Base-by-base conservation (phyloP, 92 coral and sea anemone species). In the Siderastrea radians region DNA sequence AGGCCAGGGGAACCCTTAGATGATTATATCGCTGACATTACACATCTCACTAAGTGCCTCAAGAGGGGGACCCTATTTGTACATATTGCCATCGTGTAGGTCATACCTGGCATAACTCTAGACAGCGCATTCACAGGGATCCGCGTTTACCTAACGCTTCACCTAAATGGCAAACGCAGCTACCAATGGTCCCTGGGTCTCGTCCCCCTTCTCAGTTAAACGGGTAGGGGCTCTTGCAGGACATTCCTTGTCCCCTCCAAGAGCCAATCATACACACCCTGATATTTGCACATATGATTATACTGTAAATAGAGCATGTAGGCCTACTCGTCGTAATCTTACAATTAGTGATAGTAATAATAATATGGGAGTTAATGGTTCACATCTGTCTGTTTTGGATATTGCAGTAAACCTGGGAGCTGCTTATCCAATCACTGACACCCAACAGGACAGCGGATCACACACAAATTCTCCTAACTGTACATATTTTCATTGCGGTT, bases 161-260 rank as follows among this genome's bases (percentile, higher is more conserved):
- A n/a, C n/a, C n/a, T n/a, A n/a, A n/a, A n/a, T n/a, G n/a, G n/a
- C n/a, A n/a, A n/a, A n/a, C n/a, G n/a, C n/a, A n/a, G n/a, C n/a
- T n/a, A n/a, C n/a, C n/a, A n/a, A n/a, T n/a, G n/a, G n/a, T n/a
- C n/a, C n/a, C n/a, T n/a, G n/a, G n/a, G n/a, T n/a, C n/a, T n/a
- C n/a, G n/a, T n/a, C n/a, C n/a, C n/a, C n/a, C n/a, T 6, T 11
- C 79, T 3, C 61, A 74, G 61, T 74, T 74, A 74, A 74, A 74
- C 79, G 64, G 64, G 79, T 74, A 74, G n/a, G 62, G 79, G 79
- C 79, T 74, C 79, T 74, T 74, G 79, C 48, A n/a, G 9, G 62
- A 74, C 17, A 2, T 8, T 10, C 17, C 12, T n/a, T n/a, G 1
- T 1, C 49, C 8, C 79, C 5, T 52, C 62, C 79, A 74, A 26